Conservation (phyloP, 2,888 invertebrate genomes). For the Drosophila nigritarsus region DNA sequence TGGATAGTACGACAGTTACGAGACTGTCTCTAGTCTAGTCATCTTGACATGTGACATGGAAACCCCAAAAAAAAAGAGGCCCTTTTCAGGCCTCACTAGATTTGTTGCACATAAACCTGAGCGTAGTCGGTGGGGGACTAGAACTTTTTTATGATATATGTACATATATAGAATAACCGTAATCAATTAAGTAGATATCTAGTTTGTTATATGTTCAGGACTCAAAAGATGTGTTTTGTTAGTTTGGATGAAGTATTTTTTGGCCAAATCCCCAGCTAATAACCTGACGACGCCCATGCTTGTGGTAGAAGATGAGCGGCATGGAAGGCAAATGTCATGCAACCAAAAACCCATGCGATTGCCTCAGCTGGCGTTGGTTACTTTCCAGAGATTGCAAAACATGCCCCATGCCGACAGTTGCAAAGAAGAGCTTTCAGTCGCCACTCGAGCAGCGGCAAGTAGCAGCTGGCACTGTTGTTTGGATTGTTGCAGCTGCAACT, state of each 20-base stretch:
- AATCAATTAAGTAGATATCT: not conserved
- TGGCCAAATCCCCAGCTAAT: not conserved
- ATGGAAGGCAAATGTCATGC: constrained; percentile 70
- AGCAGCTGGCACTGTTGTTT: constrained; percentile 17
- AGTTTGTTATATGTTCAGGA: not conserved
- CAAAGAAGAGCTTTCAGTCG: constrained; percentile 43
- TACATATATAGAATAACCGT: not conserved
- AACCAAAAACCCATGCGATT: constrained; percentile 27
- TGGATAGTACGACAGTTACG: constrained; percentile 37
- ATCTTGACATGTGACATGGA: constrained; percentile 65
- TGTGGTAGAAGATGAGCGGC: constrained; percentile 23
- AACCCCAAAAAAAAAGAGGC: constrained; percentile 57
- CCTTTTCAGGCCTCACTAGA: constrained; percentile 45
- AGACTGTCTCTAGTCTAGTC: constrained; percentile 12
- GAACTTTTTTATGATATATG: not conserved
- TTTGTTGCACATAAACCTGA: constrained; percentile 20
- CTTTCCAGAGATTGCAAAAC: constrained; percentile 76
- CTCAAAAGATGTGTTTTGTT: not conserved
- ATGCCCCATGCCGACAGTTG: constrained; percentile 59
- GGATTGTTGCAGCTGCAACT: constrained; percentile 38
- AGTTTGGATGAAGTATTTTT: not conserved
- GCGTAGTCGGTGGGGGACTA: not conserved
- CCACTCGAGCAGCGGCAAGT: constrained; percentile 43
- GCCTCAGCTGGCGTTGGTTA: constrained; percentile 47
- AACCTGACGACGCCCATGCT: not conserved